These are phyloP conservation scores for Pomatostomus ruficeps DNA, from an alignment of 2,113 vertebrate genomes.

Conservation along the genomic window DNA sequence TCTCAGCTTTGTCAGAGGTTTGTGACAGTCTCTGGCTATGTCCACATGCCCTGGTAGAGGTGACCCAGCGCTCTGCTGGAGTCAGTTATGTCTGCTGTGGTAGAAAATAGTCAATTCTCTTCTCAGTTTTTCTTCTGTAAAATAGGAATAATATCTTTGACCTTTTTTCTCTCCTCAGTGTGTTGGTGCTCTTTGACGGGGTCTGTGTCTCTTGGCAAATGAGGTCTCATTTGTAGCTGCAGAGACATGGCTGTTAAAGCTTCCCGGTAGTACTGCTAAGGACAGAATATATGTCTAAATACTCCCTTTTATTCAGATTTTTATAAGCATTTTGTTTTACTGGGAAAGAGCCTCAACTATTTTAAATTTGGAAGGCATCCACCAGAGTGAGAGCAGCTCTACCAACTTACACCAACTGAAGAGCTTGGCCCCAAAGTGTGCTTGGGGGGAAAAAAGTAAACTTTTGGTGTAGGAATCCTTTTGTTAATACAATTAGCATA, in stretches of 20 bases:
- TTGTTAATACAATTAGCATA: constrained; percentile 47
- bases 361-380: background rate
- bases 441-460: background rate
- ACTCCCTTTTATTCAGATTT: background rate
- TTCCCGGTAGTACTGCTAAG: background rate
- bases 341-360: background rate
- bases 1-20: background rate
- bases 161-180: background rate
- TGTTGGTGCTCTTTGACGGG: background rate
- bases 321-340: background rate
- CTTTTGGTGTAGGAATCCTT: constrained; percentile 24
- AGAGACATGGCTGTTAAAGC: background rate
- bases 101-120: background rate
- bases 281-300: background rate
- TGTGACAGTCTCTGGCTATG: background rate
- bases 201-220: background rate
- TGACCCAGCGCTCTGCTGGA: background rate
- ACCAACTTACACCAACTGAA: background rate
- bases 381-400: background rate
- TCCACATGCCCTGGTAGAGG: background rate
- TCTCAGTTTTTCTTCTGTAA: background rate
- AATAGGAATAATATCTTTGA: background rate
- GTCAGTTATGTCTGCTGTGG: background rate
- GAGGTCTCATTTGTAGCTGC: background rate
- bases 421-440: background rate